Evolutionary conservation across 2,888 invertebrate species (phyloP), one percentile per base, ranked within the genome.

Genomic region (Eurois occulta): DNA sequence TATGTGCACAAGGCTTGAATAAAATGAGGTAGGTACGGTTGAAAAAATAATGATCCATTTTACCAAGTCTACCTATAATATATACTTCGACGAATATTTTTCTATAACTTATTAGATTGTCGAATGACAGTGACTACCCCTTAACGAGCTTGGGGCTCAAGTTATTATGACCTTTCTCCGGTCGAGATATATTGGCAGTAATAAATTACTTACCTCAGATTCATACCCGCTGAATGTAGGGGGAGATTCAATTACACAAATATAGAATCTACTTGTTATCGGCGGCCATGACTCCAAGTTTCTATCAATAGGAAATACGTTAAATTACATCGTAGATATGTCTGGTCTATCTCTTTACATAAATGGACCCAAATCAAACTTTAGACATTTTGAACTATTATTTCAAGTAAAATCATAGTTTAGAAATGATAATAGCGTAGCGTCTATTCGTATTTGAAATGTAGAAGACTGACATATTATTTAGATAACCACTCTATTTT

Each of bases 171-270:
- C 68, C 75, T 78, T 78, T 85, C 81, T 76, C 70, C 66, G 72
- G 52, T 65, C 65, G 62, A 75, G 70, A 79, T 79, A 77, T 86
- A 84, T 88, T 72, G 75, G 48, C 67, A 77, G 74, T 78, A 77
- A 88, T 76, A 86, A 74, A 81, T 86, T 81, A 86, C 85, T 86
- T 81, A 86, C 85, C 75, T 77, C 72, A 70, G 77, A 78, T 68
- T 82, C 71, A 69, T 65, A 72, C 75, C 60, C 16, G 64, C 28
- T 77, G 64, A 76, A 86, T 74, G 46, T 75, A 66, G 43, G 71
- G n/a, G 24, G 67, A 79, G 72, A 84, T 86, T 88, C 78, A 77
- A 88, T 88, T 77, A 84, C 75, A 79, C 69, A 74, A 72, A 86
- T 86, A 83, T 84, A 72, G 64, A 81, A 72, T 78, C 72, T 70